phyloP scores from a whole-genome alignment of 2,797 vertebrate genomes.

The Crypturellus tataupa region DNA sequence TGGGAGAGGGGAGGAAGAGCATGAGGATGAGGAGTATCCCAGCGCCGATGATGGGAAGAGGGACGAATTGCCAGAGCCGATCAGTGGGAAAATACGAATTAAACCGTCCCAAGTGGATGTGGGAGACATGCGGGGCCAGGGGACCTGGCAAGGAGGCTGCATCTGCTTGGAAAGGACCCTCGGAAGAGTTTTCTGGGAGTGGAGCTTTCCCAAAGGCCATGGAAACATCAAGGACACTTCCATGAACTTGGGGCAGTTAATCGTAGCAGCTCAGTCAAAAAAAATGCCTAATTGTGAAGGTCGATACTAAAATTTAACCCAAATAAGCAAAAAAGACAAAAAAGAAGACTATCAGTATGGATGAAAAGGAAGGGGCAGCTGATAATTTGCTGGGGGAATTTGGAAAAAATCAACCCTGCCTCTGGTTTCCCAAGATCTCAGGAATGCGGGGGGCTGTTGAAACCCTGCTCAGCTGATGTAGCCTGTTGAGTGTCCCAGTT shows the following conservation, averaged over 20 bases:
- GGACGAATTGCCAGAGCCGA: accelerated
- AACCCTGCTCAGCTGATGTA: background rate
- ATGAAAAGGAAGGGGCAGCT: background rate
- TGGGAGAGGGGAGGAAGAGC: background rate
- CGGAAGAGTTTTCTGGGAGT: background rate
- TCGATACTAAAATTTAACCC: background rate
- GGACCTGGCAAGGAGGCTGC: background rate
- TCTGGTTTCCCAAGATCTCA: background rate
- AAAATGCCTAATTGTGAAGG: background rate
- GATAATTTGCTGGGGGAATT: background rate
- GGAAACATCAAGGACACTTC: background rate
- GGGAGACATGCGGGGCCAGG: background rate
- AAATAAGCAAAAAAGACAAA: background rate
- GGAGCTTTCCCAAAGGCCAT: background rate
- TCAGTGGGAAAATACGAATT: background rate
- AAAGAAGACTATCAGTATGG: background rate
- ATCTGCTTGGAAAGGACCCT: background rate
- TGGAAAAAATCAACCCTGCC: background rate
- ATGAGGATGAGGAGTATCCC: accelerated
- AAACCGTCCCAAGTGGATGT: background rate
- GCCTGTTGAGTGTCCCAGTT: background rate
- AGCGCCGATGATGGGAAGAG: accelerated
- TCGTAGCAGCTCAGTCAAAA: background rate
- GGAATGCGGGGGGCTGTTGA: background rate
- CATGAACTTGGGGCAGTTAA: background rate